Evolutionary conservation across 2,797 vertebrate genomes (phyloP).

Genomic region (Chiroxiphia lanceolata): DNA sequence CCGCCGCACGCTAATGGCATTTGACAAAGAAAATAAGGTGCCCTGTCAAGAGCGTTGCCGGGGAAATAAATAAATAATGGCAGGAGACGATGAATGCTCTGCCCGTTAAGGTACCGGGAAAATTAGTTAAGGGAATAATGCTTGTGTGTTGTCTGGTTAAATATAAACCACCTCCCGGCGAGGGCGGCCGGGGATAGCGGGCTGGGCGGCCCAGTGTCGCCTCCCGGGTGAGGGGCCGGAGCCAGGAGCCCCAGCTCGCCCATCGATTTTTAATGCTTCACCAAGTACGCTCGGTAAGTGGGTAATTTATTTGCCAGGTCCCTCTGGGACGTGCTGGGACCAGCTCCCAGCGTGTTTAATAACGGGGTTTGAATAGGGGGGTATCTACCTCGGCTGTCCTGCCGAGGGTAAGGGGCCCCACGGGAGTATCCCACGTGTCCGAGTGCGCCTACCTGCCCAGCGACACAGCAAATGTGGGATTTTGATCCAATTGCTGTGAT

Average conservation of each 20-base stretch:
- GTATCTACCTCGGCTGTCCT: neutral
- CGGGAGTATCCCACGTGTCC: fast-evolving
- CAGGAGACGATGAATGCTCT: neutral
- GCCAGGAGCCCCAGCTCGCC: neutral
- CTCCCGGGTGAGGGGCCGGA: neutral
- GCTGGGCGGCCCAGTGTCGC: fast-evolving
- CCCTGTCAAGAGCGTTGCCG: constrained; percentile 1
- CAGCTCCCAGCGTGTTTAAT: neutral
- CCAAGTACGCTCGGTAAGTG: constrained; percentile 10
- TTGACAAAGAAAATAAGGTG: constrained; percentile 66
- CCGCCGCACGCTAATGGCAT: constrained; percentile 49
- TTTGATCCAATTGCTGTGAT: neutral
- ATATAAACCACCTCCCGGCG: neutral
- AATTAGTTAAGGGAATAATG: constrained; percentile 53
- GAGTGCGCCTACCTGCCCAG: fast-evolving
- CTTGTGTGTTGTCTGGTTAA: neutral
- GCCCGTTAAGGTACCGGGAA: neutral
- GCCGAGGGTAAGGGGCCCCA: fast-evolving
- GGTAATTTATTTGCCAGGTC: constrained; percentile 38
- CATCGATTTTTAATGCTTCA: constrained; percentile 58
- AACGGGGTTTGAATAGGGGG: neutral
- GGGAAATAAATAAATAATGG: constrained; percentile 65
- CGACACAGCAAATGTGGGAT: neutral
- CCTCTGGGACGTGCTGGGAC: neutral
- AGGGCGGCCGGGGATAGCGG: neutral